Evolutionary conservation across 2,797 vertebrate species (phyloP).

Genomic region (Sebastes aleutianus): DNA sequence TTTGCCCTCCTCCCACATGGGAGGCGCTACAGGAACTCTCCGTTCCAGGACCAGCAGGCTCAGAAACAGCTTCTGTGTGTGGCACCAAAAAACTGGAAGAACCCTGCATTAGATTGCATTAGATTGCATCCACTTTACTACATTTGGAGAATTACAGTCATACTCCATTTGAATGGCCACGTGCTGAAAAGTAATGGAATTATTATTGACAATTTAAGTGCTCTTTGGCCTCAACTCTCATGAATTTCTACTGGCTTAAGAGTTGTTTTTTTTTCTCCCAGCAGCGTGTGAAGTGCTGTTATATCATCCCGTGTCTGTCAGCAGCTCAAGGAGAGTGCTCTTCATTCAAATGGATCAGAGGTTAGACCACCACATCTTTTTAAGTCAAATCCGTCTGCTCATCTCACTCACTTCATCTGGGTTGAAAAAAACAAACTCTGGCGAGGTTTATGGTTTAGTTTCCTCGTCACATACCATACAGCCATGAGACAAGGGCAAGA

Average conservation of each 20-base stretch:
- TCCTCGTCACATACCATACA: background rate
- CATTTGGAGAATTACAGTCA: background rate
- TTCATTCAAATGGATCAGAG: constrained; percentile 28
- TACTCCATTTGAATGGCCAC: constrained; percentile 3
- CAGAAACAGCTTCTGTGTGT: background rate
- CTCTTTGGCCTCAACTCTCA: constrained; percentile 1
- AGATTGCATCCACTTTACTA: background rate
- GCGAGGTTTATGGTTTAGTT: background rate
- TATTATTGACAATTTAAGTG: constrained; percentile 29
- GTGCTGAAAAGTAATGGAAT: constrained; percentile 21
- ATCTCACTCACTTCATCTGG: constrained; percentile 14
- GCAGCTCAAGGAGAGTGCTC: constrained; percentile 28
- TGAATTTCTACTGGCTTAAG: constrained; percentile 12
- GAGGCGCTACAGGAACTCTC: background rate
- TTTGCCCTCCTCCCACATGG: background rate
- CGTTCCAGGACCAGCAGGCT: background rate
- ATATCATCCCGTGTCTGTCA: constrained; percentile 29
- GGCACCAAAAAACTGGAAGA: background rate
- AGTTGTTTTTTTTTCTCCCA: constrained; percentile 38
- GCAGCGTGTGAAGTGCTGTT: constrained; percentile 41
- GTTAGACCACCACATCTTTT: constrained; percentile 27
- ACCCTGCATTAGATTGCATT: background rate
- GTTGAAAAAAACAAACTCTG: background rate
- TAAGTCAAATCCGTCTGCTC: constrained; percentile 32
- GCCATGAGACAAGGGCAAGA: background rate